Conservation (phyloP, 2,888 invertebrate genomes). For the Halocaridina rubra region DNA sequence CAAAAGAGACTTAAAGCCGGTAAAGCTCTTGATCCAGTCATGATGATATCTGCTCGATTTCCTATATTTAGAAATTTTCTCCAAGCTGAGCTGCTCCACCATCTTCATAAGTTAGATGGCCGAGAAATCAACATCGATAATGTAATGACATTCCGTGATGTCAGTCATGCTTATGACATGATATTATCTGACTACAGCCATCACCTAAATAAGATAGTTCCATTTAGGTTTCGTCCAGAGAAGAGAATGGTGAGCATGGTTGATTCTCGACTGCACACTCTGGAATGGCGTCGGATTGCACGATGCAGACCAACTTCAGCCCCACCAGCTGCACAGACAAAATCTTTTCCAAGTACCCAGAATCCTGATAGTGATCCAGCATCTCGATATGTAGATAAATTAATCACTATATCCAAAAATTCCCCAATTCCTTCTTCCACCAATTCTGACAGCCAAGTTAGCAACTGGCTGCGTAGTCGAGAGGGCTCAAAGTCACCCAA, state of each 20-base stretch:
- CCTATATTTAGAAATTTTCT: constrained; percentile 48
- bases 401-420: constrained; percentile 27
- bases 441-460: neutral
- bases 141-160: constrained; percentile 24
- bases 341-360: neutral
- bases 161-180: constrained; percentile 34
- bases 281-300: constrained; percentile 44
- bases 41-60: constrained; percentile 33
- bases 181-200: constrained; percentile 41
- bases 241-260: constrained; percentile 44
- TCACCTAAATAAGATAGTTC: constrained; percentile 37
- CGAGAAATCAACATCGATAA: constrained; percentile 27
- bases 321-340: neutral
- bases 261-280: constrained; percentile 52
- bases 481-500: neutral
- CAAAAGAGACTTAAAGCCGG: constrained; percentile 15
- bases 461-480: neutral
- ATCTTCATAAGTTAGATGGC: constrained; percentile 28
- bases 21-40: constrained; percentile 24
- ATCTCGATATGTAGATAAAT: constrained; percentile 34
- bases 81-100: constrained; percentile 46
- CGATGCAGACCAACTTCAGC: neutral
- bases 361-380: constrained; percentile 13
- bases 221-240: constrained; percentile 47
- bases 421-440: neutral